Evolutionary conservation across 2,797 vertebrate genomes (phyloP).

Genomic region (Hafferia zeledoni): DNA sequence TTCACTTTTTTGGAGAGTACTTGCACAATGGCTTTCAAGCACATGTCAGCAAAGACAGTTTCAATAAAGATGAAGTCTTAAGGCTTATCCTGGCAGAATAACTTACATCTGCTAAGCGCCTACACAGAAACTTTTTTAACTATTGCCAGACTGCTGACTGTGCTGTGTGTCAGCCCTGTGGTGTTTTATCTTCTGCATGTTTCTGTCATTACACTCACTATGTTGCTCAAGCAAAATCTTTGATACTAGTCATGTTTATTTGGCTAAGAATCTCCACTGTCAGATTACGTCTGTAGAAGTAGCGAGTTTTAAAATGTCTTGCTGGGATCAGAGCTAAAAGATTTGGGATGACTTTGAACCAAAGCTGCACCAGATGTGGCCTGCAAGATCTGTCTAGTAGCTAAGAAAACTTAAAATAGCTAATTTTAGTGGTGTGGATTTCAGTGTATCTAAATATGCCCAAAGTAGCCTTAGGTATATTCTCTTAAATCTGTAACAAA

Average conservation of each 20-base stretch:
- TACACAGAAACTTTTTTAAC: constrained; percentile 54
- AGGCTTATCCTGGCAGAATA: constrained; percentile 45
- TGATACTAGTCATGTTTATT: constrained; percentile 47
- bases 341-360: constrained; percentile 6
- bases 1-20: constrained; percentile 19
- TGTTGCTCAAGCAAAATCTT: constrained; percentile 28
- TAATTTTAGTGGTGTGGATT: background rate
- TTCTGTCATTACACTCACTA: constrained; percentile 33
- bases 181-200: constrained; percentile 46
- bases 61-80: constrained; percentile 37
- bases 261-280: constrained; percentile 37
- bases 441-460: background rate
- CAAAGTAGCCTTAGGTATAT: background rate
- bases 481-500: background rate
- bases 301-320: constrained; percentile 25
- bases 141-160: constrained; percentile 43
- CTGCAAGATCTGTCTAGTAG: background rate
- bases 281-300: background rate
- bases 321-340: constrained; percentile 31
- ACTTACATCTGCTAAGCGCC: constrained; percentile 42
- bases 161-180: constrained; percentile 30
- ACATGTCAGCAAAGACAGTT: constrained; percentile 24
- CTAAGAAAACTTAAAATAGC: background rate
- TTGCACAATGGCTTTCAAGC: background rate
- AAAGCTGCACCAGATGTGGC: background rate